Base-by-base conservation (phyloP, 2,797 vertebrate species). In the Pangasius macronema region DNA sequence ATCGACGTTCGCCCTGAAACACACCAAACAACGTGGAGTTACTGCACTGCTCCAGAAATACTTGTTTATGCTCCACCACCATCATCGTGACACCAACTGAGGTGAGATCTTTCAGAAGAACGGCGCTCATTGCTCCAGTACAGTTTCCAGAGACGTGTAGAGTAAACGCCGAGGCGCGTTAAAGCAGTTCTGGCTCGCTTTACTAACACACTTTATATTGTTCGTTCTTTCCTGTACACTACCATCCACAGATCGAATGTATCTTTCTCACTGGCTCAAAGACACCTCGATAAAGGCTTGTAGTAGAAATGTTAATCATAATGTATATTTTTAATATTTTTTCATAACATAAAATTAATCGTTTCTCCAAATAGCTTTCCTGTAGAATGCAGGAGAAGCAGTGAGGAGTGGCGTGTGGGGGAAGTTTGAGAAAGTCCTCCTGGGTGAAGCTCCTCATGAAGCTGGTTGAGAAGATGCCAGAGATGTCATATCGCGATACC, bases 1-100 rank as follows among this genome's bases (percentile, higher is more conserved):
- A 89, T 99, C 97, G 0, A 99, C 97, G 79, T 97, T 97, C 0
- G 98, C 98, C 96, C 98, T 99, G 95, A 82, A 93, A 94, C 84
- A 89, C 63, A 91, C 83, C 14, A 89, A 77, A 51, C 6, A 24
- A 42, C 0, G 27, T 14, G 20, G 22, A 22, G 24, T 76, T 55
- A 72, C 27, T 30, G 39, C 36, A 36, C 22, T 49, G 72, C 27
- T 11, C 11, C 49, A 0, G 30, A 20, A 24, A 27, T 5, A 57
- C 73, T 30, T 30, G 5, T 16, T 14, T 49, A 53, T 49, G 27
- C 42, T 14, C 3, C 65, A 39, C 36, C 68, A 22, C 20, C 24
- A 51, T n/a, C 72, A 51, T 75, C 46, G 27, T 7, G 8, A 36
- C 67, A 70, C 7, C 22, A 36, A 36, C 2, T 36, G 18, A 1